Conservation (phyloP, 2,888 invertebrate species). For the Ametastegia equiseti region DNA sequence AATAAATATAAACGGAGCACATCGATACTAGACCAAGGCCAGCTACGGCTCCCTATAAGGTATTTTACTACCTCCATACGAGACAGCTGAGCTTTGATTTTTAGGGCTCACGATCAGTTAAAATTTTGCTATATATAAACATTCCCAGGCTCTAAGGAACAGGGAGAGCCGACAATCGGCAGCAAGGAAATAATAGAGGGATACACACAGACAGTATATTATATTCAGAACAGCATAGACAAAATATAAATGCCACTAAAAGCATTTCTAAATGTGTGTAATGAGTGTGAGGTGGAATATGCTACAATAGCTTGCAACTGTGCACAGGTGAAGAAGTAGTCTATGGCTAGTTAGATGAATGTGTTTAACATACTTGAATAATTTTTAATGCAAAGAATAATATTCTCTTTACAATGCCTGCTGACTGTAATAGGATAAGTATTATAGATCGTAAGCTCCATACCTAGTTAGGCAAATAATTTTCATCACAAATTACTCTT, state of each 20-base stretch:
- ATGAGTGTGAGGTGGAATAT: constrained; percentile 65
- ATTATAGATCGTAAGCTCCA: neutral
- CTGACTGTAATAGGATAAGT: neutral
- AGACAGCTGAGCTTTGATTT: constrained; percentile 61
- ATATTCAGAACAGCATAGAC: constrained; percentile 62
- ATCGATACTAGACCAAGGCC: constrained; percentile 62
- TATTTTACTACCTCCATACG: constrained; percentile 59
- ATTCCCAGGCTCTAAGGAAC: constrained; percentile 41
- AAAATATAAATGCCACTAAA: constrained; percentile 74
- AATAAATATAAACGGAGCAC: constrained; percentile 30
- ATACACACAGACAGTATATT: constrained; percentile 52
- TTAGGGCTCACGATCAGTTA: constrained; percentile 56
- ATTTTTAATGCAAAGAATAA: constrained; percentile 26
- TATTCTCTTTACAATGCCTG: constrained; percentile 13
- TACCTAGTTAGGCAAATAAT: neutral
- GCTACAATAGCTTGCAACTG: constrained; percentile 66
- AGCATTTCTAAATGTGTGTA: constrained; percentile 70
- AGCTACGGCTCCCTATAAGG: constrained; percentile 59
- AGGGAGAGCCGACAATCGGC: neutral
- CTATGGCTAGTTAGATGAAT: constrained; percentile 22
- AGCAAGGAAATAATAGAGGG: constrained; percentile 36
- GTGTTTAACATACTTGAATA: constrained; percentile 14
- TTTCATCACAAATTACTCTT: neutral
- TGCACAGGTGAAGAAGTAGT: constrained; percentile 62
- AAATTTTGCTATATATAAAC: constrained; percentile 40